phyloP scores from a whole-genome alignment of 2,888 invertebrate species.

The Zeuzera pyrina region DNA sequence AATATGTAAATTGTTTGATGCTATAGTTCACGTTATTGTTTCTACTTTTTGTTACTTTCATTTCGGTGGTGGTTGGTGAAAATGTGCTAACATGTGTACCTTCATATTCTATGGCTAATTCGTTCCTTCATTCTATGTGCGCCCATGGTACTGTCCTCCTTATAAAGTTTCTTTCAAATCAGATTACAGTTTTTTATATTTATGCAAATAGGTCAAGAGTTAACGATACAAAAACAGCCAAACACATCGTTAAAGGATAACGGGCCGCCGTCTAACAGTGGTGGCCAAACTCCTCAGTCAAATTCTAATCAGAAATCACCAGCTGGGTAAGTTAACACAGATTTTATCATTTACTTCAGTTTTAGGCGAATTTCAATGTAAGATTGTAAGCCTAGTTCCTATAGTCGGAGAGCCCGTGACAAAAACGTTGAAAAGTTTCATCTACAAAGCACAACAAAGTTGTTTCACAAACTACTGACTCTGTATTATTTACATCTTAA shows the following conservation, averaged over 20 bases:
- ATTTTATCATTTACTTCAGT: too few relatives aligned
- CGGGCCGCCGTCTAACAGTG: slow-evolving; percentile 66
- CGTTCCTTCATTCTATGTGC: slow-evolving; percentile 40
- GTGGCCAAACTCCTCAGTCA: slow-evolving; percentile 63
- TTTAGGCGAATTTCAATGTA: too few relatives aligned
- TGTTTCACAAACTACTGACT: too few relatives aligned
- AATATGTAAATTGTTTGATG: too few relatives aligned
- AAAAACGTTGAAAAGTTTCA: too few relatives aligned
- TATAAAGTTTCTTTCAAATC: not conserved
- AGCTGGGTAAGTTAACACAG: slow-evolving; percentile 75
- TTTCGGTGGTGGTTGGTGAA: slow-evolving; percentile 72
- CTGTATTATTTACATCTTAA: too few relatives aligned
- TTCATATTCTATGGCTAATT: slow-evolving; percentile 72
- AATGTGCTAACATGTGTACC: slow-evolving; percentile 68
- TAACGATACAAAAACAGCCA: slow-evolving; percentile 96
- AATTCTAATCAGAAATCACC: slow-evolving; percentile 78
- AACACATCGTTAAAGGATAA: slow-evolving; percentile 90
- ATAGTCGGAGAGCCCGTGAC: too few relatives aligned
- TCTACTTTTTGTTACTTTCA: slow-evolving; percentile 24
- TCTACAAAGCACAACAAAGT: too few relatives aligned
- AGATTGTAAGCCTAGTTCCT: too few relatives aligned
- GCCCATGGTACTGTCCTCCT: slow-evolving; percentile 6
- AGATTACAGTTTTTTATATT: not conserved
- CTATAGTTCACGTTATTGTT: too few relatives aligned
- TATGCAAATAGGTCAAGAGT: slow-evolving; percentile 79